Conservation (phyloP, 2,888 invertebrate species). For the Sisyra terminalis region DNA sequence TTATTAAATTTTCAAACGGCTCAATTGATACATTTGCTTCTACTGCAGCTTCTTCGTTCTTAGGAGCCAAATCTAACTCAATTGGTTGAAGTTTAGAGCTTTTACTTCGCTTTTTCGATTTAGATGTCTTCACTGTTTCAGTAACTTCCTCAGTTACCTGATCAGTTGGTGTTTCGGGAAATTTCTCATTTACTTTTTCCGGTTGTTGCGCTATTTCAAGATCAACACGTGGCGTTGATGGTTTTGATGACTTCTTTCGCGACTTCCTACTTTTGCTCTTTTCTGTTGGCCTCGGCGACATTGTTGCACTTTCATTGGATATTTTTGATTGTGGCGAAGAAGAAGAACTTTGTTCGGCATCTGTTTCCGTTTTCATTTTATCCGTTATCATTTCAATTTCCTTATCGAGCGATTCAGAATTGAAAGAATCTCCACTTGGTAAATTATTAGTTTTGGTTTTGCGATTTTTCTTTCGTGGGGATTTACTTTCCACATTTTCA, state of each 20-base stretch:
- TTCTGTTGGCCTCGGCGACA: neutral
- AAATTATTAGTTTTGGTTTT: neutral
- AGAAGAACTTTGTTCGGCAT: neutral
- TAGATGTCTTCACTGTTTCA: neutral
- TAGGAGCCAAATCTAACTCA: no score
- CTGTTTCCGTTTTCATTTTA: constrained; percentile 2
- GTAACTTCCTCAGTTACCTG: constrained; percentile 11
- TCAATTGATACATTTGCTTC: no score
- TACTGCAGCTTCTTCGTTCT: neutral
- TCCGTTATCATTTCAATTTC: neutral
- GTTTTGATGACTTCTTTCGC: constrained; percentile 2
- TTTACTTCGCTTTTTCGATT: neutral
- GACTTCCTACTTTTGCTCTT: neutral
- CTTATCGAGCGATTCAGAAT: constrained; percentile 1
- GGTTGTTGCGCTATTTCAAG: constrained; percentile 7
- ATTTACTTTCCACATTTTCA: no score
- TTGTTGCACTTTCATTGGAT: constrained; percentile 1
- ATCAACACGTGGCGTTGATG: neutral
- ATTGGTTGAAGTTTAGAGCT: neutral
- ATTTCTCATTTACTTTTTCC: constrained; percentile 7
- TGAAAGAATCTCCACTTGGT: neutral
- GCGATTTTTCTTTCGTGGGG: no score
- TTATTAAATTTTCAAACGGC: no score
- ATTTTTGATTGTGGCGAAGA: neutral
- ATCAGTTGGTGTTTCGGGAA: constrained; percentile 13